Conservation (phyloP, 2,113 vertebrate species). For the Microcebus jonahi region DNA sequence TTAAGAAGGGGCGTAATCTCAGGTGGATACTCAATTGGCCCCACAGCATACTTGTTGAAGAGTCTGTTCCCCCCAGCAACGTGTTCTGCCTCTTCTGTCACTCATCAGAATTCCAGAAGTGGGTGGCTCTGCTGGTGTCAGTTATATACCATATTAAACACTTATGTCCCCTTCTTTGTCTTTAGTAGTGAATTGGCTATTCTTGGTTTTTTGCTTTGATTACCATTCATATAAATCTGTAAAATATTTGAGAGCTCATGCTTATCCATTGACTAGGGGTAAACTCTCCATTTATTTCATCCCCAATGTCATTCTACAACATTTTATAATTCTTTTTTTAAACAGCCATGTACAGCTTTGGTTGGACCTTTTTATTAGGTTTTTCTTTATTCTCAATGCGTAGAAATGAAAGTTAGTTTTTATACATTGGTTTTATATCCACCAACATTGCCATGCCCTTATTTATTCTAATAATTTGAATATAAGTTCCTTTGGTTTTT, state of each 20-base stretch:
- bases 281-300: not conserved
- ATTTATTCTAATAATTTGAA: not conserved
- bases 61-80: not conserved
- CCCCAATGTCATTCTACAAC: not conserved
- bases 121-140: not conserved
- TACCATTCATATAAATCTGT: not conserved
- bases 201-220: not conserved
- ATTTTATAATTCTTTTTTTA: not conserved
- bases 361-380: not conserved
- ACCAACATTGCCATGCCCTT: not conserved
- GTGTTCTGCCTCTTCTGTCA: not conserved
- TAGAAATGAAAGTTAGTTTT: constrained; percentile 22
- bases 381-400: not conserved
- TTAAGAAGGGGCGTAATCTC: not conserved
- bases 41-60: not conserved
- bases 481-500: not conserved
- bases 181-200: not conserved
- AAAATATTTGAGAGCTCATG: not conserved
- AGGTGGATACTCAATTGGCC: not conserved
- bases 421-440: not conserved
- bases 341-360: not conserved
- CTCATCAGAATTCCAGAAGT: not conserved
- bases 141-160: not conserved
- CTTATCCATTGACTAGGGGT: not conserved
- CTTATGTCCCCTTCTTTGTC: not conserved